phyloP scores from a whole-genome alignment of 35 echinoderm and acorn worm species.

The Diadema setosum region DNA sequence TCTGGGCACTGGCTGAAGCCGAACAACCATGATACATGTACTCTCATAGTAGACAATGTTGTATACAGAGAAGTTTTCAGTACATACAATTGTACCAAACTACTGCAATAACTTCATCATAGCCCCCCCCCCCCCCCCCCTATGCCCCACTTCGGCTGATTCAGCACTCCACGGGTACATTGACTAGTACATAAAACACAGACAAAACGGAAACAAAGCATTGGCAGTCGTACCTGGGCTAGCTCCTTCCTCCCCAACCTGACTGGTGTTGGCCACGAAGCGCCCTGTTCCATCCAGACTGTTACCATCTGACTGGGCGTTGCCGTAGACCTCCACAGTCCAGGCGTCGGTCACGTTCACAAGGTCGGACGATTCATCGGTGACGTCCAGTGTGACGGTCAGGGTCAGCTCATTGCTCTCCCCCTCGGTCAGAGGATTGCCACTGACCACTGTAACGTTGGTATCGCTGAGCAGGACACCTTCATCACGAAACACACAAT shows the following conservation, averaged over 20 bases:
- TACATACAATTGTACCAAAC: too few species aligned
- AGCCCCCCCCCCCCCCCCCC: too few species aligned
- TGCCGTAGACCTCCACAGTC: slow-evolving; percentile 21
- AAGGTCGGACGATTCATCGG: neutral
- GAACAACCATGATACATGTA: too few species aligned
- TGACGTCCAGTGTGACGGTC: neutral
- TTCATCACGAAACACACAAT: too few species aligned
- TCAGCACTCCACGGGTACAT: too few species aligned
- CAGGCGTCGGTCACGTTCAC: neutral
- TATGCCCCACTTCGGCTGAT: too few species aligned
- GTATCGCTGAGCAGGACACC: neutral
- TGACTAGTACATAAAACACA: too few species aligned
- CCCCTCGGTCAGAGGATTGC: neutral
- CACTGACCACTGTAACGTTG: neutral
- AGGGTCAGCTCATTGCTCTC: neutral
- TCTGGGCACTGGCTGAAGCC: too few species aligned
- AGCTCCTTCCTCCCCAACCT: neutral
- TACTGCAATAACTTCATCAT: too few species aligned
- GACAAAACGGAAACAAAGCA: too few species aligned
- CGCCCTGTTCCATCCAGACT: neutral
- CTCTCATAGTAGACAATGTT: too few species aligned
- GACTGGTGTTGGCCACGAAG: neutral
- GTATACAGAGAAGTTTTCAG: too few species aligned
- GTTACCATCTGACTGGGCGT: neutral
- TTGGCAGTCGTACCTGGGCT: neutral